A percentile compares a stretch with the other conserved stretches of the same genome.
These are phyloP conservation scores for Ecliptopera silaceata DNA, from an alignment of 2,888 invertebrate genomes.

Conservation along the genomic window DNA sequence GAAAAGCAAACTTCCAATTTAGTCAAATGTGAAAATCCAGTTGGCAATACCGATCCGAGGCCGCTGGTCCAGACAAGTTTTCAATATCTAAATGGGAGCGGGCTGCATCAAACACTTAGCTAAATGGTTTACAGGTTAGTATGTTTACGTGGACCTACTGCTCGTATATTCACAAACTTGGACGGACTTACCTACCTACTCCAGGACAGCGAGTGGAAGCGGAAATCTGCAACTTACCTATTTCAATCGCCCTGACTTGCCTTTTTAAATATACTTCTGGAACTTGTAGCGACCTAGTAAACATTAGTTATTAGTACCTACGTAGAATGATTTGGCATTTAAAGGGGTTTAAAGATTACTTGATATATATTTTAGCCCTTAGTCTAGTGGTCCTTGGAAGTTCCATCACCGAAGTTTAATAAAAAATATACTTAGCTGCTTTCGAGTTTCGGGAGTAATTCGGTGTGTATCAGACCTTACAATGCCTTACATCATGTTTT, in stretches of 20 bases:
- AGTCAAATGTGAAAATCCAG: slow-evolving; percentile 28
- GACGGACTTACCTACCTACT: slow-evolving; percentile 30
- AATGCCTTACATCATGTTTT: slow-evolving; percentile 35
- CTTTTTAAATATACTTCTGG: too few species aligned
- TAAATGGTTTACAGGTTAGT: slow-evolving; percentile 63
- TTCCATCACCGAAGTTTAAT: slow-evolving; percentile 4
- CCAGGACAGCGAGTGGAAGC: slow-evolving; percentile 4
- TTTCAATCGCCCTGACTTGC: not conserved
- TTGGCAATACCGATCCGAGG: slow-evolving; percentile 40
- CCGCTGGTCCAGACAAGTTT: slow-evolving; percentile 53
- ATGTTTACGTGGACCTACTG: slow-evolving; percentile 46
- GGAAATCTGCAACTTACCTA: not conserved
- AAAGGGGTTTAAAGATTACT: too few species aligned
- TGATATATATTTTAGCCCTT: too few species aligned
- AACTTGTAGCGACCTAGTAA: too few species aligned
- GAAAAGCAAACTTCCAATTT: slow-evolving; percentile 34
- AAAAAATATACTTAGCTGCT: slow-evolving; percentile 24
- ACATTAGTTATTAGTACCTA: too few species aligned
- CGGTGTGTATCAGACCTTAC: slow-evolving; percentile 25
- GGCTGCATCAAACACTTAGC: slow-evolving; percentile 69
- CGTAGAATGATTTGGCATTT: too few species aligned
- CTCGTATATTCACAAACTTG: slow-evolving; percentile 33
- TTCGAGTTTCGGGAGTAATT: slow-evolving; percentile 30
- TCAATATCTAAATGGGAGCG: slow-evolving; percentile 67
- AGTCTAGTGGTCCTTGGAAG: too few species aligned